phyloP scores from a whole-genome alignment of 2,113 vertebrate genomes.

The Ceyx margarethae region DNA sequence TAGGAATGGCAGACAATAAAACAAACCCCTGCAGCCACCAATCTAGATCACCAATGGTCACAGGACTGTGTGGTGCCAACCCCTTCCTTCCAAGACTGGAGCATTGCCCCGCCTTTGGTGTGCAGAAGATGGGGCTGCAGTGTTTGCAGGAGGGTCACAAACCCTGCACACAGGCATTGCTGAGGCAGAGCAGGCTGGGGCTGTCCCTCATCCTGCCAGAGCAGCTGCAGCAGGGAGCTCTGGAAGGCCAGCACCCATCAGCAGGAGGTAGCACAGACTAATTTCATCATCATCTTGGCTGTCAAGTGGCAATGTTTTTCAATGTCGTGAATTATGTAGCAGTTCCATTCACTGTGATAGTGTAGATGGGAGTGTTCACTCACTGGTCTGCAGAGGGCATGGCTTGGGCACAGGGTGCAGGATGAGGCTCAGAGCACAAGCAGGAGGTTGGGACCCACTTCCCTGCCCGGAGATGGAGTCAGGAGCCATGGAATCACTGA shows the following conservation, averaged over 20 bases:
- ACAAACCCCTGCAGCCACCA: not conserved
- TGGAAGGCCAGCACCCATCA: not conserved
- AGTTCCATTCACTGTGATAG: conserved; percentile 41
- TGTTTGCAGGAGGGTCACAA: not conserved
- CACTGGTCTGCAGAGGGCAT: conserved; percentile 26
- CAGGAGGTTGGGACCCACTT: not conserved
- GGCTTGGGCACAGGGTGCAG: conserved; percentile 6
- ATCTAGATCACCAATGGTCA: not conserved
- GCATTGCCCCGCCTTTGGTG: not conserved
- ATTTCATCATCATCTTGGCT: conserved; percentile 39
- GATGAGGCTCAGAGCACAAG: not conserved
- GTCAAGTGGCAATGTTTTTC: conserved; percentile 46
- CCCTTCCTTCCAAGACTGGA: not conserved
- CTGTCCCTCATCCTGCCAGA: not conserved
- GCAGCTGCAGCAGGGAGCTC: not conserved
- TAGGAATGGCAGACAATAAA: not conserved
- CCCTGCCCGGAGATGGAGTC: not conserved
- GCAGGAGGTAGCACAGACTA: not conserved
- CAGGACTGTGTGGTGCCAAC: not conserved
- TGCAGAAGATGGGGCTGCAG: not conserved
- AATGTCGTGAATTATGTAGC: conserved; percentile 71
- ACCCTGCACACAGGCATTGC: not conserved
- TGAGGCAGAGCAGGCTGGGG: not conserved
- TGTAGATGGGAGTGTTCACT: conserved; percentile 1
- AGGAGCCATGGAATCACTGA: not conserved